Evolutionary conservation across 2,888 invertebrate species (phyloP).

Genomic region (Stenodema calcarata): DNA sequence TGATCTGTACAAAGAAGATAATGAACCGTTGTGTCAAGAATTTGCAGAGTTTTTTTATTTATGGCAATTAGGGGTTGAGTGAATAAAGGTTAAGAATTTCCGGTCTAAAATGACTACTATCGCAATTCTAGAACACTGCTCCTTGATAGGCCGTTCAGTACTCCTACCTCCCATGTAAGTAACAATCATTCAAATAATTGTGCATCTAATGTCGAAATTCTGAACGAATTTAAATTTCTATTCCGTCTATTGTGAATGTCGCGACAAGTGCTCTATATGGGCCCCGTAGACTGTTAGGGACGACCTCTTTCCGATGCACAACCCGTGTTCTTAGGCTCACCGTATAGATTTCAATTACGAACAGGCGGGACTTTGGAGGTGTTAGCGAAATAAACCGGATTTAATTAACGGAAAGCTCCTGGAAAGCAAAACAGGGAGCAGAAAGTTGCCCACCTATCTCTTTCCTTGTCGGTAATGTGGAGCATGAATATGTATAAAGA

Average conservation of each 20-base stretch:
- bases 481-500: constrained; percentile 32
- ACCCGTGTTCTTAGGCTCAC: neutral
- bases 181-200: neutral
- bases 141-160: too few species aligned
- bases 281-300: neutral
- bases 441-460: constrained; percentile 34
- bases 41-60: too few species aligned
- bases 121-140: too few species aligned
- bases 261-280: neutral
- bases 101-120: too few species aligned
- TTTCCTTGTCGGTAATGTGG: constrained; percentile 21
- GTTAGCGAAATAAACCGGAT: constrained; percentile 36
- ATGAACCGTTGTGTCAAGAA: too few species aligned
- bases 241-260: neutral
- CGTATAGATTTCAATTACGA: constrained; percentile 27
- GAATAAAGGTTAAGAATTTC: too few species aligned
- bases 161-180: neutral
- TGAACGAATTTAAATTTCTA: too few species aligned
- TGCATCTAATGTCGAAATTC: too few species aligned
- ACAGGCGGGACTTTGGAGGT: constrained; percentile 9
- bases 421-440: neutral
- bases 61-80: too few species aligned
- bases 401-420: constrained; percentile 29
- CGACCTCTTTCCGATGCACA: neutral
- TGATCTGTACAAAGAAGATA: too few species aligned